phyloP scores from a whole-genome alignment of 2,888 invertebrate species.

The Agonopterix alstromeriana region DNA sequence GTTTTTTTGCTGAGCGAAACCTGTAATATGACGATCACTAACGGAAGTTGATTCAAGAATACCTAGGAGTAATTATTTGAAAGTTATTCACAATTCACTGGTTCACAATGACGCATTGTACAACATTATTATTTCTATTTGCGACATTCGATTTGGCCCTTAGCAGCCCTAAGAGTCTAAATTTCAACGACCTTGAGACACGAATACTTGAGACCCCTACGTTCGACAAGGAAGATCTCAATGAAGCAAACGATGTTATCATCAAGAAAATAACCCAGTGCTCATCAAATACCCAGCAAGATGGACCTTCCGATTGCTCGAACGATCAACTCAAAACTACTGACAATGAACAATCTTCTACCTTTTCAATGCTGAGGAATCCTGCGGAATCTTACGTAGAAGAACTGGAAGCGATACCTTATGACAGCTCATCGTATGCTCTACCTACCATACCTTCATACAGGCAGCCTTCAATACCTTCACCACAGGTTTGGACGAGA shows the following conservation, averaged over 20 bases:
- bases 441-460: neutral
- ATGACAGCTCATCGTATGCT: neutral
- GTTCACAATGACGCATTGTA: slow-evolving; percentile 1
- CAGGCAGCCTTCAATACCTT: neutral
- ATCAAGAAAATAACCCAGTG: too few species aligned
- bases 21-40: neutral
- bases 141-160: neutral
- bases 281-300: neutral
- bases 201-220: neutral
- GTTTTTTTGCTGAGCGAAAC: neutral
- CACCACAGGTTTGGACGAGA: neutral
- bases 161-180: neutral
- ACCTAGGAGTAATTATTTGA: neutral
- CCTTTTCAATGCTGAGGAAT: too few species aligned
- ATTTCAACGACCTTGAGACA: neutral
- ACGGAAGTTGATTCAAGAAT: neutral
- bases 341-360: too few species aligned
- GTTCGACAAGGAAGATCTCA: too few species aligned
- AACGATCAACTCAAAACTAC: too few species aligned
- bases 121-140: neutral
- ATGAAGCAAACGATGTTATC: too few species aligned
- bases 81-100: neutral
- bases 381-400: neutral
- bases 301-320: neutral
- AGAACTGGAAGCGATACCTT: neutral